Percentiles rank a stretch among this genome's conserved stretches.
Conservation (phyloP, 2,113 vertebrate species). For the Archilochus colubris region DNA sequence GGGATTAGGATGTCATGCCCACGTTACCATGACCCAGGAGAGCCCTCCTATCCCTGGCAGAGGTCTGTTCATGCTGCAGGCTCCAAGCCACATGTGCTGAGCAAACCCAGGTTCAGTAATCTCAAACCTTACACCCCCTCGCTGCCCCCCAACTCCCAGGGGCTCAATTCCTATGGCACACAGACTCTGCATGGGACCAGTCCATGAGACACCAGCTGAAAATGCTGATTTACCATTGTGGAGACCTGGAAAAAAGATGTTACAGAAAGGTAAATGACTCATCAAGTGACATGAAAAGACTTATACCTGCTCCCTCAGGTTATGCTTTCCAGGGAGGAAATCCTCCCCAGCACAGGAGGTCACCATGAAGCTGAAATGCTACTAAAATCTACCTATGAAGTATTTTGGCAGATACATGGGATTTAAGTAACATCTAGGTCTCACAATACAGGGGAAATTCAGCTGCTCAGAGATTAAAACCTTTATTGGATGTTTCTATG, state of each 20-base stretch:
- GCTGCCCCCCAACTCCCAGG: rapidly evolving
- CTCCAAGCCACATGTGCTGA: background rate
- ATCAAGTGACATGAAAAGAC: background rate
- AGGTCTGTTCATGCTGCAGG: background rate
- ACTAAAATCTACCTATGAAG: background rate
- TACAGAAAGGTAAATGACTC: background rate
- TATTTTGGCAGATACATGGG: background rate
- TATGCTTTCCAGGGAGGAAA: background rate
- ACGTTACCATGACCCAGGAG: background rate
- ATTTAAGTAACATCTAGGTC: background rate
- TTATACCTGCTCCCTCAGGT: background rate
- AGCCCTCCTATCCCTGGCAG: rapidly evolving
- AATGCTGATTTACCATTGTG: background rate
- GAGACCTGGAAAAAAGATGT: background rate
- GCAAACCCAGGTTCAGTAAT: background rate
- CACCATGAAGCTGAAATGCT: background rate
- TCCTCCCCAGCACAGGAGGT: background rate
- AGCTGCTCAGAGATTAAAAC: constrained; percentile 11
- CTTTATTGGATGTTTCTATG: constrained; percentile 11
- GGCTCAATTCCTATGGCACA: rapidly evolving
- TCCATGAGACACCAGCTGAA: background rate
- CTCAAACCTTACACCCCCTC: rapidly evolving
- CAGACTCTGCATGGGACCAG: background rate
- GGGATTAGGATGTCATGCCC: rapidly evolving
- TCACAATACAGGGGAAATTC: background rate